phyloP scores from a whole-genome alignment of 2,888 invertebrate species.

The Synergus japonicus region DNA sequence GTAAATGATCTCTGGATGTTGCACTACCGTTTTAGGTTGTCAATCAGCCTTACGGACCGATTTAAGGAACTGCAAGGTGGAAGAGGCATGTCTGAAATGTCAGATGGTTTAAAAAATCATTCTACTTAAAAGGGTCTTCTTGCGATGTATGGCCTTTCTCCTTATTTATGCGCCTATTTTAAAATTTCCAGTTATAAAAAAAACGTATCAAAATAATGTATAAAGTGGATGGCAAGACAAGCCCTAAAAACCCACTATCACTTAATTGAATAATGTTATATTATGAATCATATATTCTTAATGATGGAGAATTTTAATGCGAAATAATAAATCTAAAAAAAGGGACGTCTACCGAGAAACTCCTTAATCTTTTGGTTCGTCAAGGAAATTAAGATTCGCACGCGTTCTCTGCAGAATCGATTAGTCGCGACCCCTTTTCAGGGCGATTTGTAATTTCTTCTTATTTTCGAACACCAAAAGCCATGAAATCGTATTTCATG shows the following conservation, averaged over 20 bases:
- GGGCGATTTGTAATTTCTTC: not conserved
- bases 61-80: conserved; percentile 21
- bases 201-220: not conserved
- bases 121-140: not conserved
- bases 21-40: conserved; percentile 61
- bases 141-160: conserved; percentile 11
- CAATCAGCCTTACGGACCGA: conserved; percentile 50
- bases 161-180: not conserved
- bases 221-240: no score
- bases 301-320: not conserved
- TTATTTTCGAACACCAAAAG: not conserved
- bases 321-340: not conserved
- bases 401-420: not conserved
- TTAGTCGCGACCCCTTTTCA: conserved; percentile 6
- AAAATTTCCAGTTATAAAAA: not conserved
- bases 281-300: not conserved
- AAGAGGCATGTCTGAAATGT: conserved; percentile 27
- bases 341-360: not conserved
- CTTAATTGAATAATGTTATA: not conserved
- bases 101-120: conserved; percentile 20
- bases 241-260: no score
- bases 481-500: not conserved
- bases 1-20: conserved; percentile 57
- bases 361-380: not conserved
- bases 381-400: not conserved